Conservation (phyloP, 1,140 invertebrate genomes). For the Drosophila sp. region DNA sequence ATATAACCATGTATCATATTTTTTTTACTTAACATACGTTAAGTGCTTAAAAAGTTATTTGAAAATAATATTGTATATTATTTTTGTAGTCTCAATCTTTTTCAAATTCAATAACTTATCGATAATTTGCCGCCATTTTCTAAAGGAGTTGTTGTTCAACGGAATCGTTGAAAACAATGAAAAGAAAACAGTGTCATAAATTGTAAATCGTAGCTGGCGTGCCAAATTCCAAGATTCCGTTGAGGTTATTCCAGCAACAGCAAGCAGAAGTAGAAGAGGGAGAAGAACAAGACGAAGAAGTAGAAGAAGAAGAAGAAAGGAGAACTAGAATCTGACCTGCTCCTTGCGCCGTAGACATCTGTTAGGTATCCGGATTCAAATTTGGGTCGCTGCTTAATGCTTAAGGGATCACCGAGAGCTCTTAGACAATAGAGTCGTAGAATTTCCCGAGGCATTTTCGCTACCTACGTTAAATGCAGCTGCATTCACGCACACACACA, state of each 20-base stretch:
- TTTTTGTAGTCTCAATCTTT: background rate
- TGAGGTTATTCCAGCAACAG: constrained; percentile 12
- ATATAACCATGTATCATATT: too few species aligned
- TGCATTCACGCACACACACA: constrained; percentile 25
- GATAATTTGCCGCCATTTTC: constrained; percentile 59
- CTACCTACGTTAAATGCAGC: constrained; percentile 50
- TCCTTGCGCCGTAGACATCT: constrained; percentile 58
- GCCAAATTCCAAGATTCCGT: constrained; percentile 41
- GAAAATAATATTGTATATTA: too few species aligned
- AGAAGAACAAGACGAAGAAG: background rate
- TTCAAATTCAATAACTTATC: constrained; percentile 23
- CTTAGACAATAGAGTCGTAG: constrained; percentile 38
- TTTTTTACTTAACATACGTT: too few species aligned
- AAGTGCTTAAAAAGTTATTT: too few species aligned
- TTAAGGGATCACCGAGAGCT: constrained; percentile 56
- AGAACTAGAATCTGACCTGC: constrained; percentile 65
- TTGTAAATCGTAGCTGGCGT: constrained; percentile 19
- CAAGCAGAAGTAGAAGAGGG: background rate
- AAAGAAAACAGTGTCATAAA: constrained; percentile 30
- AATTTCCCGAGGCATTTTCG: constrained; percentile 38
- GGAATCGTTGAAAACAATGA: constrained; percentile 11
- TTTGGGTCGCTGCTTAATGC: constrained; percentile 60
- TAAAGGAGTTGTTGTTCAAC: constrained; percentile 6
- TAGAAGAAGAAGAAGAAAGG: background rate
- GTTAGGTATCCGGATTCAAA: constrained; percentile 49